Conservation (phyloP, 2,113 vertebrate genomes). For the Tursiops truncatus region DNA sequence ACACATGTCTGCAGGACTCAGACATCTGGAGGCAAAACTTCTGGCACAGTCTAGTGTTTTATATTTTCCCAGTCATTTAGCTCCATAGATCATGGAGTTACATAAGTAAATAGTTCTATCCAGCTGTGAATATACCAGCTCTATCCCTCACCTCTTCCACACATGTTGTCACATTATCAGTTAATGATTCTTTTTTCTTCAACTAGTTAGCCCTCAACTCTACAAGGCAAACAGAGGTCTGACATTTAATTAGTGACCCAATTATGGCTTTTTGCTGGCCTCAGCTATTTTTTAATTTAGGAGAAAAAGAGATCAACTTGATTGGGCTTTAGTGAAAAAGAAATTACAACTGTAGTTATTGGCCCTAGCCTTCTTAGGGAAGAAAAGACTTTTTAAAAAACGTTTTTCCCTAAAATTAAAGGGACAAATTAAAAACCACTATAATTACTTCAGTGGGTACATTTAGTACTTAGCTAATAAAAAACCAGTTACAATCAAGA, state of each 20-base stretch:
- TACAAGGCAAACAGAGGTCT: slow-evolving; percentile 82
- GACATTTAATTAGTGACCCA: slow-evolving; percentile 92
- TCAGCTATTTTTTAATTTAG: slow-evolving; percentile 81
- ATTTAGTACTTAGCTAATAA: slow-evolving; percentile 32
- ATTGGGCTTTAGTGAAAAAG: slow-evolving; percentile 61
- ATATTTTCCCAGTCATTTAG: not conserved
- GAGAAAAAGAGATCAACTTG: slow-evolving; percentile 75
- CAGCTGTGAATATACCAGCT: not conserved
- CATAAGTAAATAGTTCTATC: not conserved
- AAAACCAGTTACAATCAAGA: not conserved
- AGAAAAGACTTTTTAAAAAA: slow-evolving; percentile 29
- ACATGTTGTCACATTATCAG: slow-evolving; percentile 3
- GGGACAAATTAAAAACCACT: slow-evolving; percentile 34
- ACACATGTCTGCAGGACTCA: not conserved
- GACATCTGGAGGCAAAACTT: not conserved
- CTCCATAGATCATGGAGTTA: not conserved
- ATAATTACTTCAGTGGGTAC: slow-evolving; percentile 55
- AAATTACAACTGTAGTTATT: slow-evolving; percentile 75
- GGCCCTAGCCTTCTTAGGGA: slow-evolving; percentile 29
- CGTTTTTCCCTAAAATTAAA: slow-evolving; percentile 33
- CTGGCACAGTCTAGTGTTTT: not conserved
- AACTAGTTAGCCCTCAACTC: slow-evolving; percentile 84
- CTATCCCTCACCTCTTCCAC: slow-evolving; percentile 17
- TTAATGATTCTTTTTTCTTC: slow-evolving; percentile 65
- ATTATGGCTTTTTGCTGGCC: slow-evolving; percentile 86